Evolutionary conservation across 2,888 invertebrate genomes (phyloP).

Genomic region (Drosophila siamana): DNA sequence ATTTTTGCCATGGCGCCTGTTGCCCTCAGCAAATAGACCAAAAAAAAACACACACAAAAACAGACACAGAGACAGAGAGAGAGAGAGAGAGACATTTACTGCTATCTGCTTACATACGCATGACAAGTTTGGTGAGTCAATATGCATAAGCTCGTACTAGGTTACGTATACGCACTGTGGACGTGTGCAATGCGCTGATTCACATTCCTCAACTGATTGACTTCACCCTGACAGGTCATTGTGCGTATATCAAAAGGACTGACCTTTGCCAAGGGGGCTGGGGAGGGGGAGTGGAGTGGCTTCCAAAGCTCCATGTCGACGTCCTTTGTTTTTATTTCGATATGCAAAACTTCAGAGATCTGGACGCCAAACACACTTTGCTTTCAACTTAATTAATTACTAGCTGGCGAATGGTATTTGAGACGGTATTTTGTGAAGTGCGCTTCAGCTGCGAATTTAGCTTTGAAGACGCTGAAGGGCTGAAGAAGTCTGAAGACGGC

Average conservation of each 20-base stretch:
- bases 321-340: background rate
- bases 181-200: constrained; percentile 2
- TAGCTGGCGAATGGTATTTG: background rate
- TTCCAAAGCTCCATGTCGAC: too few relatives aligned
- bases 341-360: background rate
- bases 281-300: background rate
- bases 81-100: background rate
- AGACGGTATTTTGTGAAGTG: background rate
- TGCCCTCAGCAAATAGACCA: constrained; percentile 4
- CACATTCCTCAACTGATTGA: constrained; percentile 9
- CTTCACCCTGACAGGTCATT: background rate
- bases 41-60: background rate
- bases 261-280: background rate
- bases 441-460: too few relatives aligned
- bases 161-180: background rate
- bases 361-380: too few relatives aligned
- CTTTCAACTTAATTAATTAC: constrained; percentile 11
- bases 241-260: constrained; percentile 5
- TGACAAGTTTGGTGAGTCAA: background rate
- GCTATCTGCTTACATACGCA: background rate
- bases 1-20: constrained; percentile 10
- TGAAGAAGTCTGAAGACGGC: too few relatives aligned
- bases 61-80: background rate
- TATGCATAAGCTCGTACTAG: background rate
- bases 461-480: too few relatives aligned